phyloP scores from a whole-genome alignment of 2,797 vertebrate genomes.

The Mormyrops attenuatus region DNA sequence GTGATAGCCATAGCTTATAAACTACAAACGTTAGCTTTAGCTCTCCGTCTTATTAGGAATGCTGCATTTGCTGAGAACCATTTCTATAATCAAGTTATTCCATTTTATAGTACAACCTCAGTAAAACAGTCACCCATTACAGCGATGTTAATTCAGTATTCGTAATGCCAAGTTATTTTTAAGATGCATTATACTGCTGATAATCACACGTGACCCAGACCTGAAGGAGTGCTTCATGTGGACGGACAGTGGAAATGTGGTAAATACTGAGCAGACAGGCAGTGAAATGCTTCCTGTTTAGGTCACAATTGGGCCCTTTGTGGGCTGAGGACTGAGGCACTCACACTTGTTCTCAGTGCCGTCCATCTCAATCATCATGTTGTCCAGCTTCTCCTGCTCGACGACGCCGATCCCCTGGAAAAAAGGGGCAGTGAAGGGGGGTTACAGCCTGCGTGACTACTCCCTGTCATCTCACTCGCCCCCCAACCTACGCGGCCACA shows the following conservation, averaged over 20 bases:
- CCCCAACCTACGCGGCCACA: neutral
- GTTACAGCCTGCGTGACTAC: neutral
- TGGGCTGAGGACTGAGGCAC: constrained; percentile 26
- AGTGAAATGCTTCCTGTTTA: neutral
- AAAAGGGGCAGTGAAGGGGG: neutral
- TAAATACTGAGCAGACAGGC: neutral
- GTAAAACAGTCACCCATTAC: neutral
- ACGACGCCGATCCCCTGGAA: constrained; percentile 73
- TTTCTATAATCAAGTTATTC: neutral
- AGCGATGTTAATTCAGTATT: neutral
- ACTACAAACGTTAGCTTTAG: neutral
- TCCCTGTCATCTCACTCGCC: neutral
- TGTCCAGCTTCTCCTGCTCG: constrained; percentile 87
- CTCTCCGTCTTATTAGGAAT: neutral
- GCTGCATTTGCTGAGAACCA: neutral
- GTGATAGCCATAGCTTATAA: neutral
- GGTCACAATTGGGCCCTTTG: neutral
- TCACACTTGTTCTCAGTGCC: constrained; percentile 87
- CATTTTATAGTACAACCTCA: neutral
- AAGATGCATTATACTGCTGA: neutral
- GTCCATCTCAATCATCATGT: constrained; percentile 89
- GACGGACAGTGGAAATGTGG: neutral
- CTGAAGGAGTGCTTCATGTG: neutral
- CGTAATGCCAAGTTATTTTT: neutral
- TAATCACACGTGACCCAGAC: neutral